These are phyloP conservation scores for Recurvirostra avosetta DNA, from an alignment of 2,113 vertebrate genomes.

Conservation along the genomic window DNA sequence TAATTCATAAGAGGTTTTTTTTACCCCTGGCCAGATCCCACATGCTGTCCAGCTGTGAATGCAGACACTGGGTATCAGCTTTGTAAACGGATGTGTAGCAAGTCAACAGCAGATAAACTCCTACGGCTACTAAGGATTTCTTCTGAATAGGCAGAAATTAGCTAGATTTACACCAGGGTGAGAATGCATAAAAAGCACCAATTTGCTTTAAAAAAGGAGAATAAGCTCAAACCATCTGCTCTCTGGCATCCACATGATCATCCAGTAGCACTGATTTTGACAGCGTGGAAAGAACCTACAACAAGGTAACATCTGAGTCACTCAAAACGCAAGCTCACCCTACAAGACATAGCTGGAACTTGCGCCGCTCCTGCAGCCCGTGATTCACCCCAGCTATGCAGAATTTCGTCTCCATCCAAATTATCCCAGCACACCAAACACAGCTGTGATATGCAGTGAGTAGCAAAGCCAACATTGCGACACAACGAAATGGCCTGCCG, in stretches of 20 bases:
- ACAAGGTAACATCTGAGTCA: neutral
- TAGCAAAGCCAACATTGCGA: slow-evolving; percentile 21
- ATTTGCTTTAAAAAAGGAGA: neutral
- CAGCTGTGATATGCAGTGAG: neutral
- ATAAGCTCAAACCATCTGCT: neutral
- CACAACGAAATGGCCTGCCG: neutral
- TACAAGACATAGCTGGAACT: neutral
- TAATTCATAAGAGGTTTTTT: neutral
- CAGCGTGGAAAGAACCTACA: neutral
- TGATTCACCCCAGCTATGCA: slow-evolving; percentile 39
- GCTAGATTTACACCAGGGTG: neutral
- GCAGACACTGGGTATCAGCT: neutral
- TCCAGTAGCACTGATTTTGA: neutral
- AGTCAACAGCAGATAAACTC: neutral
- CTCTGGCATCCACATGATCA: neutral
- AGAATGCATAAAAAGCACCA: neutral
- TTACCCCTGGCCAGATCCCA: neutral
- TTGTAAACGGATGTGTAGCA: neutral
- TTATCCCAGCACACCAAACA: slow-evolving; percentile 5
- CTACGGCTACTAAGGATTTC: neutral
- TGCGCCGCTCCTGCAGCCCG: neutral
- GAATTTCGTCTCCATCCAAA: slow-evolving; percentile 32
- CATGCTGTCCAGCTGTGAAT: neutral
- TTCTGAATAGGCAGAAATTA: neutral
- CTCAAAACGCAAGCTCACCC: neutral